These are phyloP conservation scores for Babyrousa celebensis DNA, from an alignment of 2,797 vertebrate species.

Conservation along the genomic window DNA sequence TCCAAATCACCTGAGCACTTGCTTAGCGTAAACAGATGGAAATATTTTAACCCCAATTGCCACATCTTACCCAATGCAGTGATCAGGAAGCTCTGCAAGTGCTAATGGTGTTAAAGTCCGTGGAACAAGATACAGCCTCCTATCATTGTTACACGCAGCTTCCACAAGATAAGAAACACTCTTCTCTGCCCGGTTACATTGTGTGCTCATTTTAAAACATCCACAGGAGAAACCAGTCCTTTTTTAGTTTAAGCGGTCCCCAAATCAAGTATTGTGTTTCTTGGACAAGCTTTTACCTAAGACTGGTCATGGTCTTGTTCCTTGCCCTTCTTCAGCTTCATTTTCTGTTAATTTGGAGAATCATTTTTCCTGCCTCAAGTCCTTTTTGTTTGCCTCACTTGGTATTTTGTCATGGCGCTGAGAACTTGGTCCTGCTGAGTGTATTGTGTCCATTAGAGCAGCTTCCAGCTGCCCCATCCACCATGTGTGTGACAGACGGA, in stretches of 20 bases:
- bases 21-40: constrained; percentile 35
- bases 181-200: not conserved
- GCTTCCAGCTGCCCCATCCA: not conserved
- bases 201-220: not conserved
- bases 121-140: not conserved
- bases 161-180: not conserved
- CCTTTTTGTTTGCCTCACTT: not conserved
- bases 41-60: constrained; percentile 54
- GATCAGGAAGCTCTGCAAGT: constrained; percentile 33
- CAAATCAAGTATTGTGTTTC: not conserved
- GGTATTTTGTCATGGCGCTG: constrained; percentile 32
- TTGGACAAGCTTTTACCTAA: not conserved
- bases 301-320: not conserved
- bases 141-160: not conserved
- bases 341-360: constrained; percentile 38
- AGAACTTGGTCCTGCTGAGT: constrained; percentile 1
- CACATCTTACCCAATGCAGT: not conserved
- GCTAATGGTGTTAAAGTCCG: not conserved
- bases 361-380: not conserved
- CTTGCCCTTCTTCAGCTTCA: not conserved
- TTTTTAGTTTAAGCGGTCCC: not conserved
- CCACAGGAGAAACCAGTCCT: not conserved
- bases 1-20: not conserved
- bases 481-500: not conserved
- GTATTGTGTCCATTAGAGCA: not conserved